These are phyloP conservation scores for Thereva nobilitata DNA, from an alignment of 2,888 invertebrate species.

Conservation along the genomic window DNA sequence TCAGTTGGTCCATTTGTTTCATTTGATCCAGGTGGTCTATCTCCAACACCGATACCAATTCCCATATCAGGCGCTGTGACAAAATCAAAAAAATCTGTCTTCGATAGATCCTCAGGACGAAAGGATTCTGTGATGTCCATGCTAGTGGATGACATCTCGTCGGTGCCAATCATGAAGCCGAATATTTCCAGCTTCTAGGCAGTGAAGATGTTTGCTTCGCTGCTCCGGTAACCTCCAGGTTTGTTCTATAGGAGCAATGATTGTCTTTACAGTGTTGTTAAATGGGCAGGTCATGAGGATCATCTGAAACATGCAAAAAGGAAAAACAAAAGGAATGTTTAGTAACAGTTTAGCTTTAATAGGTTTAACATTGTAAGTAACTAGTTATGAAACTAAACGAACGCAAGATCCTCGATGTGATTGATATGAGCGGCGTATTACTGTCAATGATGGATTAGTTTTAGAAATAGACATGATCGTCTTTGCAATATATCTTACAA, in stretches of 20 bases:
- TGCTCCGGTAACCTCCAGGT: slow-evolving; percentile 40
- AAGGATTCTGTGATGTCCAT: slow-evolving; percentile 85
- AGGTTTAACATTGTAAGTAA: neutral
- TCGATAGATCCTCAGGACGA: slow-evolving; percentile 79
- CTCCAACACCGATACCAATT: slow-evolving; percentile 54
- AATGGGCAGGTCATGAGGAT: slow-evolving; percentile 45
- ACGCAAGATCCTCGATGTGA: too few relatives aligned
- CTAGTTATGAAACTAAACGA: too few relatives aligned
- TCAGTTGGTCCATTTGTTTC: slow-evolving; percentile 49
- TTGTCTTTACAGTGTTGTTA: slow-evolving; percentile 28
- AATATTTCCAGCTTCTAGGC: slow-evolving; percentile 13
- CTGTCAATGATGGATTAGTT: too few relatives aligned
- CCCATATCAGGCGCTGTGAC: slow-evolving; percentile 77
- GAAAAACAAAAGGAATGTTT: neutral
- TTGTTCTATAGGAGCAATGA: slow-evolving; percentile 37
- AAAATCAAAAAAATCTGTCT: slow-evolving; percentile 88
- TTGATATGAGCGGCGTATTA: too few relatives aligned
- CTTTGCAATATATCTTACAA: too few relatives aligned
- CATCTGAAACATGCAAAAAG: slow-evolving; percentile 40
- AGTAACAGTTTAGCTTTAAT: neutral
- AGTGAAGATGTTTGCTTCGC: slow-evolving; percentile 6
- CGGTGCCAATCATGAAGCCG: slow-evolving; percentile 54
- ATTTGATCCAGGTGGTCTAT: slow-evolving; percentile 47
- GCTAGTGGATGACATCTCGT: slow-evolving; percentile 59
- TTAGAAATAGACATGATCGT: too few relatives aligned